These are phyloP conservation scores for Schlechtendalia chinensis DNA, from an alignment of 1,140 invertebrate genomes.

Conservation along the genomic window DNA sequence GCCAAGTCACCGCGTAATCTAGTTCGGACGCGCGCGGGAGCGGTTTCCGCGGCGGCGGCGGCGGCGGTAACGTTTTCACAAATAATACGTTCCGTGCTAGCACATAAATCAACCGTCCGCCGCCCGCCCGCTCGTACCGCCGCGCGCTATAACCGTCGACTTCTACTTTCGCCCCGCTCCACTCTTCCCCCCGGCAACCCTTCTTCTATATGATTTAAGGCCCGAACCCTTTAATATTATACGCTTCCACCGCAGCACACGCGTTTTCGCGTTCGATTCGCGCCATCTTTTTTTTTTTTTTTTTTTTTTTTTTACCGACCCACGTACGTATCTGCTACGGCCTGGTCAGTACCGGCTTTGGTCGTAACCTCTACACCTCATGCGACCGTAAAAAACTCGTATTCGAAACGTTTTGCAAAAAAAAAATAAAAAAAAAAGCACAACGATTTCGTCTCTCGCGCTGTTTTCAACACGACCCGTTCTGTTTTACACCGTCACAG, in stretches of 20 bases:
- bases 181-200: too few species aligned
- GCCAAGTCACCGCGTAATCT: conserved; percentile 48
- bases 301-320: too few species aligned
- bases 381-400: too few species aligned
- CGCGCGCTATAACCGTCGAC: neutral
- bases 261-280: conserved; percentile 17
- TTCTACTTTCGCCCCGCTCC: too few species aligned
- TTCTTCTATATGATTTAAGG: conserved; percentile 27
- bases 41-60: conserved; percentile 18
- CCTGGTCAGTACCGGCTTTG: too few species aligned
- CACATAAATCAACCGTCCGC: conserved; percentile 45
- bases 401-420: too few species aligned
- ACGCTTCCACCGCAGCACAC: conserved; percentile 5
- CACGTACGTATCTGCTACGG: neutral
- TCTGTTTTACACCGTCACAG: too few species aligned
- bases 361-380: too few species aligned
- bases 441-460: too few species aligned
- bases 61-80: conserved; percentile 39
- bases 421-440: too few species aligned
- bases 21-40: conserved; percentile 40
- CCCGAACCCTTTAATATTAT: conserved; percentile 31
- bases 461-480: too few species aligned
- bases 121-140: neutral
- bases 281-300: too few species aligned
- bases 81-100: conserved; percentile 46